A percentile compares a stretch with the other conserved stretches of the same genome.
These are phyloP conservation scores for Lathronympha strigana DNA, from an alignment of 2,888 invertebrate species.

Conservation along the genomic window DNA sequence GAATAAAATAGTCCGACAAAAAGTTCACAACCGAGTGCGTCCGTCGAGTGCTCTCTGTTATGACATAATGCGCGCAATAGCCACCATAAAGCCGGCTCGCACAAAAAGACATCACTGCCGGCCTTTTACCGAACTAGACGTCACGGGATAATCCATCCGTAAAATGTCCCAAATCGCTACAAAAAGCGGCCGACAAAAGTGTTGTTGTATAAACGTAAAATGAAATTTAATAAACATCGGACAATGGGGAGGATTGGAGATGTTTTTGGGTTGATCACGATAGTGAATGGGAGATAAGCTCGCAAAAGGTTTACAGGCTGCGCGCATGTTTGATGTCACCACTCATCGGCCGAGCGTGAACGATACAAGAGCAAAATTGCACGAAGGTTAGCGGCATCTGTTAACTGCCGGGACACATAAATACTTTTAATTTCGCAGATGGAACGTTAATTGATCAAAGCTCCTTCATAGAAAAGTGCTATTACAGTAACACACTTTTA, in stretches of 20 bases:
- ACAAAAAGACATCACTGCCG: constrained; percentile 79
- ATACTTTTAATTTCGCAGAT: constrained; percentile 82
- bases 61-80: constrained; percentile 83
- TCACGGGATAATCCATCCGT: constrained; percentile 79
- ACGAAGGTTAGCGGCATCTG: constrained; percentile 79
- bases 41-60: constrained; percentile 76
- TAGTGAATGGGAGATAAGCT: constrained; percentile 82
- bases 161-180: constrained; percentile 82
- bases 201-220: constrained; percentile 83
- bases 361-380: constrained; percentile 80
- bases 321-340: constrained; percentile 82
- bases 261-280: constrained; percentile 75
- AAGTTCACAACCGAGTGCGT: constrained; percentile 63
- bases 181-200: constrained; percentile 82
- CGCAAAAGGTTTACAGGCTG: constrained; percentile 79
- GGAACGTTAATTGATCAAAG: constrained; percentile 65
- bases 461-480: constrained; percentile 36
- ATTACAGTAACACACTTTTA: constrained; percentile 29
- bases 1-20: constrained; percentile 72
- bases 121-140: constrained; percentile 69
- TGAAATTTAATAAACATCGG: constrained; percentile 83
- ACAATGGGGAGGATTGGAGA: constrained; percentile 76
- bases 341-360: constrained; percentile 80
- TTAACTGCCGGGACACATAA: constrained; percentile 74
- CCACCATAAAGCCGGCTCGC: constrained; percentile 72